Evolutionary conservation across 2,113 vertebrate genomes (phyloP).

Genomic region (Origma solitaria): DNA sequence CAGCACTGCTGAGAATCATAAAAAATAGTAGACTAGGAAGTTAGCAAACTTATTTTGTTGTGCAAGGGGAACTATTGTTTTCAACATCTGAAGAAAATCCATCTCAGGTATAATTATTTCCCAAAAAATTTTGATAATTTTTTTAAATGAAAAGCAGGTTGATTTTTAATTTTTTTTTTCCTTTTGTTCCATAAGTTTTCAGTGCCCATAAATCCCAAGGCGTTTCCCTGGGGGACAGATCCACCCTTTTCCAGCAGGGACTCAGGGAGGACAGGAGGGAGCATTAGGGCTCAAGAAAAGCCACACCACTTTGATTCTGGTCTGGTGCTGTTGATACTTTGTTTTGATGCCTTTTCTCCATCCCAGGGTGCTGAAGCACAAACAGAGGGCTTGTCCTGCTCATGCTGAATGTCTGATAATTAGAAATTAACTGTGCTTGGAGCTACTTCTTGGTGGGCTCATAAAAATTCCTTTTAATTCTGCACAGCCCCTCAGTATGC

Average conservation of each 20-base stretch:
- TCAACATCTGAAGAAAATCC: background rate
- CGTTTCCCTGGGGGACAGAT: background rate
- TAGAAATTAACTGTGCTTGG: constrained; percentile 49
- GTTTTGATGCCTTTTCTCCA: background rate
- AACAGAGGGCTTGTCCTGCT: background rate
- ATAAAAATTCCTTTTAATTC: constrained; percentile 53
- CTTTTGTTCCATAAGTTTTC: background rate
- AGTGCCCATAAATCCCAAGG: background rate
- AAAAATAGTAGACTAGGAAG: background rate
- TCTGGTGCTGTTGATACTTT: background rate
- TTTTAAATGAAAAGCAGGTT: background rate
- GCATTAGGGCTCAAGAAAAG: background rate
- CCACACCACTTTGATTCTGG: background rate
- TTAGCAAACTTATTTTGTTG: background rate
- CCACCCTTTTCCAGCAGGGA: background rate
- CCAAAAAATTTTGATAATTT: background rate
- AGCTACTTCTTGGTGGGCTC: constrained; percentile 24
- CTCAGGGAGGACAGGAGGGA: accelerated
- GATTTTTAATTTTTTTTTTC: background rate
- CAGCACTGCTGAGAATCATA: background rate
- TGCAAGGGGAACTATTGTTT: background rate
- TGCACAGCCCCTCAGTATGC: background rate
- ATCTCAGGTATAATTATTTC: background rate
- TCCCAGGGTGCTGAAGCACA: background rate
- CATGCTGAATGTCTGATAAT: background rate